phyloP scores from a whole-genome alignment of 1,140 invertebrate species.

The Ladona fulva region DNA sequence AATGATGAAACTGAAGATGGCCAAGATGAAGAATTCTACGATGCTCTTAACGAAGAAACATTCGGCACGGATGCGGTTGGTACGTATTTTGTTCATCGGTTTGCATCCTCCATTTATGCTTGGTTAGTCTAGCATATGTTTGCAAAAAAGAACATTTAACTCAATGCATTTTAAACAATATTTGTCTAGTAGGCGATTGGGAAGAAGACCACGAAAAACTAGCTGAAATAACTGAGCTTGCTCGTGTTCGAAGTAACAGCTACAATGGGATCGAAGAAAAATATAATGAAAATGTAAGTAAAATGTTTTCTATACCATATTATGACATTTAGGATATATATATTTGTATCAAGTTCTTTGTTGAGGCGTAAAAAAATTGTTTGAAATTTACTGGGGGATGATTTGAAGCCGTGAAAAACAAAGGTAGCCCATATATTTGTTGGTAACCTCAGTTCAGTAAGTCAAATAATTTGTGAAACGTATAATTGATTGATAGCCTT shows the following conservation, averaged over 20 bases:
- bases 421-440: no score
- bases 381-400: no score
- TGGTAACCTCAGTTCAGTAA: no score
- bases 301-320: neutral
- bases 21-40: slow-evolving; percentile 72
- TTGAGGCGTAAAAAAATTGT: no score
- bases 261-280: neutral
- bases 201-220: slow-evolving; percentile 60
- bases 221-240: slow-evolving; percentile 44
- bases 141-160: no score
- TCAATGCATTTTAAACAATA: neutral
- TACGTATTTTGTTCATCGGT: slow-evolving; percentile 22
- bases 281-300: neutral
- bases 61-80: slow-evolving; percentile 59
- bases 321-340: no score
- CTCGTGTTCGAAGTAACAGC: neutral
- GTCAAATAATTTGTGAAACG: no score
- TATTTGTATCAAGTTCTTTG: no score
- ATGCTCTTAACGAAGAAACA: slow-evolving; percentile 83
- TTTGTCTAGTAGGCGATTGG: slow-evolving; percentile 50
- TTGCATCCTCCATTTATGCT: no score
- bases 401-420: no score
- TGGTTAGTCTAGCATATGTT: no score
- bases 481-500: no score
- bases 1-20: slow-evolving; percentile 1